These are phyloP conservation scores for Hoplostethus mediterraneus DNA, from an alignment of 2,797 vertebrate species.

Conservation along the genomic window DNA sequence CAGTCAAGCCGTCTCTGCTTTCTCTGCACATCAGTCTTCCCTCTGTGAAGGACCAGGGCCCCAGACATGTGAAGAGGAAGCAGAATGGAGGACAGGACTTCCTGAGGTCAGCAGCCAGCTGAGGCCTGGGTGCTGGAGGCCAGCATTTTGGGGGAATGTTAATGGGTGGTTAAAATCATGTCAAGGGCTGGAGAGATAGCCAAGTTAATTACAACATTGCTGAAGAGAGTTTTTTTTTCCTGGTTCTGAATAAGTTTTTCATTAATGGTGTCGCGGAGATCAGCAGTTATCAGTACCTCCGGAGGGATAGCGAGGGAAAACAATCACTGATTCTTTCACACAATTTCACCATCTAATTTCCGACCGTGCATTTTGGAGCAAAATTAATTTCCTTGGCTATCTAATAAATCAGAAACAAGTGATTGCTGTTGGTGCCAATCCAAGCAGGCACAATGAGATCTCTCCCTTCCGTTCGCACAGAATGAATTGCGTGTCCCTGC, in stretches of 20 bases:
- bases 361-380: constrained; percentile 84
- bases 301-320: constrained; percentile 74
- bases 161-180: constrained; percentile 70
- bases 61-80: constrained; percentile 63
- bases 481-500: constrained; percentile 63
- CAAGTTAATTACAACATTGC: constrained; percentile 83
- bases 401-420: constrained; percentile 87
- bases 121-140: constrained; percentile 38
- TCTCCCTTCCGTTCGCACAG: constrained; percentile 58
- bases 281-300: constrained; percentile 84
- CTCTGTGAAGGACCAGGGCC: constrained; percentile 15
- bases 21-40: constrained; percentile 25
- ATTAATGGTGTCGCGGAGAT: constrained; percentile 85
- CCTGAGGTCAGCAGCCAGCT: constrained; percentile 51
- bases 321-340: constrained; percentile 85
- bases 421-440: constrained; percentile 84
- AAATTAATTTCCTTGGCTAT: constrained; percentile 88
- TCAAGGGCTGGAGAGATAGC: constrained; percentile 76
- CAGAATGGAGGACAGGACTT: constrained; percentile 53
- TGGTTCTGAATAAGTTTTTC: constrained; percentile 83
- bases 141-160: constrained; percentile 64
- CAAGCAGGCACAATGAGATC: constrained; percentile 78
- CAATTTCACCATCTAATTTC: constrained; percentile 87
- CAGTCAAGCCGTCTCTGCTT: constrained; percentile 23
- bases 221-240: constrained; percentile 56